Conservation (phyloP, 2,888 invertebrate species). For the Proisotoma minuta region DNA sequence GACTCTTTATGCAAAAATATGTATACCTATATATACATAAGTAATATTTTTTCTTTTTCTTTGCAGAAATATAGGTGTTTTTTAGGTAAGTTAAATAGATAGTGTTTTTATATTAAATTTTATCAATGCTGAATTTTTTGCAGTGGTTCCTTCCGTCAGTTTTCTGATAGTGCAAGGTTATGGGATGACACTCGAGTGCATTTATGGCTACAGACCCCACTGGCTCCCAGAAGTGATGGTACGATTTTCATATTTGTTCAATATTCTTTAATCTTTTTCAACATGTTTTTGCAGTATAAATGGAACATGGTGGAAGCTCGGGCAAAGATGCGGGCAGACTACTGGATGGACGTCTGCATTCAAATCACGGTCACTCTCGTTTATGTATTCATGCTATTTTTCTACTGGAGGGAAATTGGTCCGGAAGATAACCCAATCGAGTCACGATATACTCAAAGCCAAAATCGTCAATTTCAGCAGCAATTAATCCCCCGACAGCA, state of each 20-base stretch:
- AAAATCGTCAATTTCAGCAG: constrained; percentile 5
- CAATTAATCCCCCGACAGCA: constrained; percentile 15
- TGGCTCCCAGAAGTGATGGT: constrained; percentile 26
- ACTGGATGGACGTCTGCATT: constrained; percentile 20
- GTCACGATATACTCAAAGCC: constrained; percentile 33
- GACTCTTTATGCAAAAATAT: too few relatives aligned
- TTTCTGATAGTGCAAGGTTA: constrained; percentile 30
- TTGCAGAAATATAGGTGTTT: too few relatives aligned
- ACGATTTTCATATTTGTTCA: too few relatives aligned
- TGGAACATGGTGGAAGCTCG: too few relatives aligned
- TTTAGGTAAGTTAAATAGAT: too few relatives aligned
- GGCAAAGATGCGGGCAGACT: constrained; percentile 14
- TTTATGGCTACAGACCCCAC: constrained; percentile 24
- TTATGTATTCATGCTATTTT: constrained; percentile 34
- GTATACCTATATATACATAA: too few relatives aligned
- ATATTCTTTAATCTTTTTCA: too few relatives aligned
- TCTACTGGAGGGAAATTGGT: constrained; percentile 36
- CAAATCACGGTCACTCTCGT: constrained; percentile 17
- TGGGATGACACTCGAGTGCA: constrained; percentile 26
- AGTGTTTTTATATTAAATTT: too few relatives aligned
- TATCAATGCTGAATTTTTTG: too few relatives aligned
- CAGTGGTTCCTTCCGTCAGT: constrained; percentile 28
- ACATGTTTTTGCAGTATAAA: too few relatives aligned
- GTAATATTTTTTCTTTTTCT: too few relatives aligned
- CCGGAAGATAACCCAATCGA: constrained; percentile 29